Base-by-base conservation (phyloP, 2,888 invertebrate genomes). In the Agriotes lineatus region DNA sequence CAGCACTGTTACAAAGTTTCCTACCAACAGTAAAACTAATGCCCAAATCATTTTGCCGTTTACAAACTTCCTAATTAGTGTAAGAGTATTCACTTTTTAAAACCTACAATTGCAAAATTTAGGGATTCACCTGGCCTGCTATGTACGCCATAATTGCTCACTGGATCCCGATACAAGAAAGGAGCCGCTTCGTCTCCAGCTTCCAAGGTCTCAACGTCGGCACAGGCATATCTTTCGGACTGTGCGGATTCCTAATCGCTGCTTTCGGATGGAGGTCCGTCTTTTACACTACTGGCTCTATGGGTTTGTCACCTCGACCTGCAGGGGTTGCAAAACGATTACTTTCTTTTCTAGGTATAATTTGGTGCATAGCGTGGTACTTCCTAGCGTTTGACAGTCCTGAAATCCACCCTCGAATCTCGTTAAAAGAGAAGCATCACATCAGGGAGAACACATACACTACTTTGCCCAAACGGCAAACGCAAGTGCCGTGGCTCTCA, bases 121-220 rank as follows among this genome's bases (percentile, higher is more conserved):
- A 89, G 88, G 91, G 91, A 20, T 81, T 91, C 63, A 92, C 91
- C 9, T 92, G 91, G 91, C 91, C 91, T 10, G 91, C 91, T 0
- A 92, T 92, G 91, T 92, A 91, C 78, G 90, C 91, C 0, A 85
- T 91, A 66, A 91, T 91, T 25, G 91, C 90, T 1, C 89, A 88
- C 75, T 92, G 91, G 91, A 91, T 91, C 71, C 91, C 91, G 6
- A 85, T 90, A n/a, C 86, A 87, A 5, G 91, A 92, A 80, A 85
- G 91, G 58, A 91, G 90, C 59, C 86, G 91, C 63, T 92, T 92
- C 80, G 91, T 92, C 91, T 91, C 91, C 48, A 91, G 91, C 78
- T 92, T 92, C 82, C 89, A 91, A 89, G 89, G 91, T 78, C 91
- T 91, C 85, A 91, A 91, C 80, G 90, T 92, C 77, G 91, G 91